Base-by-base conservation (phyloP, 2,888 invertebrate genomes). In the Caenorhabditis becei region DNA sequence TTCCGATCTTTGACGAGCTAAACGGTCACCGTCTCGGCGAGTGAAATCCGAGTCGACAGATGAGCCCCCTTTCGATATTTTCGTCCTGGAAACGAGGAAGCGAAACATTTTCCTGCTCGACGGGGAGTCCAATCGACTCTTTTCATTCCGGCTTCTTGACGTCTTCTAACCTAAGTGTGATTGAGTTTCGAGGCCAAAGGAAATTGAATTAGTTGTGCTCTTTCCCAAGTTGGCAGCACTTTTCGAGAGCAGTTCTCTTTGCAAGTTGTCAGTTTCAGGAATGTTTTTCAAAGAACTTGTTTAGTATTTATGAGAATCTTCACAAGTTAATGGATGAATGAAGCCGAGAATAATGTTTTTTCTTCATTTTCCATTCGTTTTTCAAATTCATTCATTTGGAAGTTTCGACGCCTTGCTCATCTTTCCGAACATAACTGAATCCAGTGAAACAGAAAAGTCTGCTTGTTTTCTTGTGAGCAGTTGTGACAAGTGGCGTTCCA, bases 191-290 rank as follows among this genome's bases (percentile, higher is more conserved):
- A 32, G 16, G 14, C 41, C 8, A 16, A 41, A 14, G 41, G 14
- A 10, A 41, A 41, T 41, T 41, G 41, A 41, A 41, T 41, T 41
- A 41, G 41, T 41, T 41, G 5, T 41, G 14, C 41, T 16, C 41
- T 41, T 41, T 16, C 14, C 41, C 2, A 32, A 32, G 5, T 32
- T 32, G 41, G 41, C 5, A 32, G 41, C 41, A 10, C 41, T 41
- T 41, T 16, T 41, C 41, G 16, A 14, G 41, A 41, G 41, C 10
- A 16, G 14, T 41, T 14, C 7, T 3, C 16, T 5, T 14, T 16
- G 2, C 41, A 16, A 71, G 71, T 61, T 71, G 71, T 62, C 71
- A 71, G 54, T 71, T 71, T 54, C 71, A 71, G 61, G n/a, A n/a
- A 71, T 51, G 37, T 35, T 61, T 51, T 26, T 10, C 8, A 14